These are phyloP conservation scores for Dinothrombium tinctorium DNA, from an alignment of 1,140 invertebrate genomes.

Conservation along the genomic window DNA sequence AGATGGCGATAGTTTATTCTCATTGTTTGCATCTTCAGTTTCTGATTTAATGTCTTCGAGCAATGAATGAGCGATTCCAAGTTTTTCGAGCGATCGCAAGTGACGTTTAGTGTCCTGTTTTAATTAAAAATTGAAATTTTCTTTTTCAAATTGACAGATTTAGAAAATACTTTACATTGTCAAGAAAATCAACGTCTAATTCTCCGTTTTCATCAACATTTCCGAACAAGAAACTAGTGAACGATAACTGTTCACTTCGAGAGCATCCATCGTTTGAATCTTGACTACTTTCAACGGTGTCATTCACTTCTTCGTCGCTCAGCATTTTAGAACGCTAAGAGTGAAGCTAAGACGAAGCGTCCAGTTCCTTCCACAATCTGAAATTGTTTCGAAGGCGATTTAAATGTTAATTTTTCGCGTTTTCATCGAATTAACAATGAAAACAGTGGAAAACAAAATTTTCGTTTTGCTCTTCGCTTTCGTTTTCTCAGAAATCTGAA, in stretches of 20 bases:
- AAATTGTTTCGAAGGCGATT: too few relatives aligned
- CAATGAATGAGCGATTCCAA: neutral
- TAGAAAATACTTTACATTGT: slow-evolving; percentile 51
- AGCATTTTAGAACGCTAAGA: too few relatives aligned
- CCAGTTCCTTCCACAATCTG: too few relatives aligned
- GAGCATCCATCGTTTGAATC: neutral
- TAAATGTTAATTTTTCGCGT: too few relatives aligned
- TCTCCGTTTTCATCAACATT: slow-evolving; percentile 78
- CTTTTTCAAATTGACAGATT: slow-evolving; percentile 23
- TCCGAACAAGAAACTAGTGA: slow-evolving; percentile 62
- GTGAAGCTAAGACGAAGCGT: too few relatives aligned
- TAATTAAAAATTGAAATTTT: neutral
- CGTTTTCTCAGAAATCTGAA: too few relatives aligned
- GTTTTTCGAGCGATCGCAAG: neutral
- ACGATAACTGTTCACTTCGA: too few relatives aligned
- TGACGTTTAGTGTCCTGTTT: slow-evolving; percentile 8
- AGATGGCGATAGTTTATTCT: neutral
- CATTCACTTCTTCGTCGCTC: neutral
- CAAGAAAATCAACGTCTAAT: slow-evolving; percentile 58
- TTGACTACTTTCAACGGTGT: neutral
- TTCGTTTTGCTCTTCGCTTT: too few relatives aligned
- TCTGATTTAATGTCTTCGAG: neutral
- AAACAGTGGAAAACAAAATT: too few relatives aligned
- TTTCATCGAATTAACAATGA: too few relatives aligned
- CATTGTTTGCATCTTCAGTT: neutral